Percentiles rank a stretch among this genome's conserved stretches.
Evolutionary conservation across 2,888 invertebrate genomes (phyloP).

Genomic region (Stenotaenia linearis): DNA sequence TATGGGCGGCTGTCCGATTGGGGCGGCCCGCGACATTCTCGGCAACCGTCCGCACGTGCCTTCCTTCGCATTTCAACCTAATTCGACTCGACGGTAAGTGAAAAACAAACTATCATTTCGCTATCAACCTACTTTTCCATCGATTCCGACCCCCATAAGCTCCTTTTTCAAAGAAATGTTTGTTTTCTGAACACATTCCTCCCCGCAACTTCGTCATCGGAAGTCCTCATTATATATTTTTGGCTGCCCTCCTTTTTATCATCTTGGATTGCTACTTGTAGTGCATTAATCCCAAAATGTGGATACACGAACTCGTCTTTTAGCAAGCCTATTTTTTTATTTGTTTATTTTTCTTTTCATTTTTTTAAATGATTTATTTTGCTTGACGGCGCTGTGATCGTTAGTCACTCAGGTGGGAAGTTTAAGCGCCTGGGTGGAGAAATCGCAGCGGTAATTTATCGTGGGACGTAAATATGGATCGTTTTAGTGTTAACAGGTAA

Average conservation of each 20-base stretch:
- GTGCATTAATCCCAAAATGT: not conserved
- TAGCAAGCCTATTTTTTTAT: not conserved
- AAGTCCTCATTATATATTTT: conserved; percentile 17
- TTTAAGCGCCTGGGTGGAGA: not conserved
- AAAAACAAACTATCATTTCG: not conserved
- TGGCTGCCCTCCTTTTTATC: conserved; percentile 13
- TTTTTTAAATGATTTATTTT: not conserved
- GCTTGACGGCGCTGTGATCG: not conserved
- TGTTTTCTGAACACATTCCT: not conserved
- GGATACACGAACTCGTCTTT: not conserved
- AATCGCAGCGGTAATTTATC: not conserved
- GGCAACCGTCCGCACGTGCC: not conserved
- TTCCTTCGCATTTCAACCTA: not conserved
- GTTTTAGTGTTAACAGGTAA: not conserved
- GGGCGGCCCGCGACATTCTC: not conserved
- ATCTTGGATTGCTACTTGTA: not conserved
- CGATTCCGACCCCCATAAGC: not conserved
- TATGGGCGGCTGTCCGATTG: not conserved
- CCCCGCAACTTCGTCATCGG: not conserved
- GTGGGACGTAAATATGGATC: conserved; percentile 10
- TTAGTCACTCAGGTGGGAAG: conserved; percentile 13
- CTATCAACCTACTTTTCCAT: not conserved
- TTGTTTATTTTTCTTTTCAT: not conserved
- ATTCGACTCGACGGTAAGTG: not conserved
- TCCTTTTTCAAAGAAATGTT: not conserved